These are phyloP conservation scores for Desoria tigrina DNA, from an alignment of 2,888 invertebrate species.

Conservation along the genomic window DNA sequence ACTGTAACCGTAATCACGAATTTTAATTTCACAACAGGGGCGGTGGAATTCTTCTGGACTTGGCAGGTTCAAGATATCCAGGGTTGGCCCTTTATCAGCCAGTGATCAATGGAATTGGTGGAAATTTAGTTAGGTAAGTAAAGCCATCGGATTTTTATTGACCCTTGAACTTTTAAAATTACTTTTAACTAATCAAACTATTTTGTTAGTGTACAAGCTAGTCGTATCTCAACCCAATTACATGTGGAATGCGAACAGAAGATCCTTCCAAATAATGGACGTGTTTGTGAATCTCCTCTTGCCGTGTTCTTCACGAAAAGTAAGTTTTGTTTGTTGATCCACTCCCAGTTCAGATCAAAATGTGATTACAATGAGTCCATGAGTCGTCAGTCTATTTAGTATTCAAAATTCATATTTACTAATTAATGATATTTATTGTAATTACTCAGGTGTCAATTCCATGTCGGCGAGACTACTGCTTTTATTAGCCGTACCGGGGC, in stretches of 20 bases:
- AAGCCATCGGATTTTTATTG: no score
- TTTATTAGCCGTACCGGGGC: conserved; percentile 47
- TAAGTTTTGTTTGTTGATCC: no score
- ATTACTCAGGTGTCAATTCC: conserved; percentile 55
- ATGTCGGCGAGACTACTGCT: conserved; percentile 59
- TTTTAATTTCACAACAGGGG: conserved; percentile 58
- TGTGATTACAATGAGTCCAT: not conserved
- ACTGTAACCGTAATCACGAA: conserved; percentile 9
- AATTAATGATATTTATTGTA: no score
- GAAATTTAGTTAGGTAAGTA: conserved; percentile 79
- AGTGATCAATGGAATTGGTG: conserved; percentile 79
- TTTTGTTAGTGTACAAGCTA: conserved; percentile 75
- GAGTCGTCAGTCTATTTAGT: no score
- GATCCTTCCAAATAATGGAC: conserved; percentile 59
- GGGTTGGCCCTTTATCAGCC: conserved; percentile 78
- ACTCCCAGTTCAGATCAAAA: not conserved
- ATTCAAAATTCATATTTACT: no score
- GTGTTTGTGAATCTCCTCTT: conserved; percentile 55
- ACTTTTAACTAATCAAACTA: no score
- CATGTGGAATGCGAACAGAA: conserved; percentile 69
- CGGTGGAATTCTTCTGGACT: conserved; percentile 73
- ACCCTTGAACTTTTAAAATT: no score
- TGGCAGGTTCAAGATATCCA: conserved; percentile 67
- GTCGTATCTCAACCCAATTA: conserved; percentile 72
- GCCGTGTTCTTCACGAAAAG: conserved; percentile 50